Evolutionary conservation across 1,140 invertebrate species (phyloP).

Genomic region (Heliothis subflexa): DNA sequence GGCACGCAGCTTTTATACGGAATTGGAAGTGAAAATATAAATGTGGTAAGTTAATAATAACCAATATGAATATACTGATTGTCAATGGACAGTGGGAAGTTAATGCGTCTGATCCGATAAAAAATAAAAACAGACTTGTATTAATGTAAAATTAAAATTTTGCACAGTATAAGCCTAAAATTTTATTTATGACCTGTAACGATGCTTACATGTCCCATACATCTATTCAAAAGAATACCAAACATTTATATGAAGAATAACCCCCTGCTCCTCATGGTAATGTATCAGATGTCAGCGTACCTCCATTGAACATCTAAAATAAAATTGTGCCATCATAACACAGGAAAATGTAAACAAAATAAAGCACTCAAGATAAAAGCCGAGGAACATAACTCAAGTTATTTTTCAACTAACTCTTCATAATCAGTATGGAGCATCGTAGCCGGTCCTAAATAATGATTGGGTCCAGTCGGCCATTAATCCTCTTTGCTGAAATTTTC

Average conservation of each 20-base stretch:
- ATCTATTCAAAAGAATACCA: no score
- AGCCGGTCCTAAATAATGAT: conserved; percentile 38
- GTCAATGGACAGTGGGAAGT: not conserved
- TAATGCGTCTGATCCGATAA: no score
- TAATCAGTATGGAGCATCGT: conserved; percentile 55
- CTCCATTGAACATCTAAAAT: no score
- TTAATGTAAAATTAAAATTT: no score
- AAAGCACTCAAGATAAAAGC: conserved; percentile 36
- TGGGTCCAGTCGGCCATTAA: conserved; percentile 55
- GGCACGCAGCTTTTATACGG: not conserved
- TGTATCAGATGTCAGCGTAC: no score
- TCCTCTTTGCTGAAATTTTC: conserved; percentile 68
- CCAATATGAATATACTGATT: not conserved
- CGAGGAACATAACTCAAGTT: conserved; percentile 1
- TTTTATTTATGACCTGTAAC: no score
- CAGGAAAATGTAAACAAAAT: conserved; percentile 28
- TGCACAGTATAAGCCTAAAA: no score
- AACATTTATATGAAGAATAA: no score
- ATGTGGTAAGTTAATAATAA: not conserved
- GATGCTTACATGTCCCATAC: no score
- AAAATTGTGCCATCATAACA: conserved; percentile 7
- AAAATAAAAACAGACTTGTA: no score
- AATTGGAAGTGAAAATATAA: not conserved
- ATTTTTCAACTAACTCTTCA: conserved; percentile 41
- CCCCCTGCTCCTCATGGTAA: no score